Conservation (phyloP, 2,888 invertebrate species). For the Harpagoxenus sublaevis region DNA sequence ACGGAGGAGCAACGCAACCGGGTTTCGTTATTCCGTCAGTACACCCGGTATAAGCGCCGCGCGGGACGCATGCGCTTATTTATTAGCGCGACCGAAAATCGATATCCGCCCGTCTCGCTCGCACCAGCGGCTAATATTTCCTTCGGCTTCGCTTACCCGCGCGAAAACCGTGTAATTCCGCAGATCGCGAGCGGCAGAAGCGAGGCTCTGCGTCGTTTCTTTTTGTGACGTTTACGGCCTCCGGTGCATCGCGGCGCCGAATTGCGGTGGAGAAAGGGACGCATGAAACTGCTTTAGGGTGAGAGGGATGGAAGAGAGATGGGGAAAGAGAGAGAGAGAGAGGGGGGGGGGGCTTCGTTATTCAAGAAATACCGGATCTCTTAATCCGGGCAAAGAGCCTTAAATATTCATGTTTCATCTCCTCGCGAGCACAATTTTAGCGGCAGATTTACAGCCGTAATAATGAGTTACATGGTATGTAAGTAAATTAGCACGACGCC, state of each 20-base stretch:
- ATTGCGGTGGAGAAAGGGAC: constrained; percentile 19
- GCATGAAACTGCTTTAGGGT: not conserved
- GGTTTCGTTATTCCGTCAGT: constrained; percentile 22
- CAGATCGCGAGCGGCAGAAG: constrained; percentile 41
- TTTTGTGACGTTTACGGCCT: constrained; percentile 48
- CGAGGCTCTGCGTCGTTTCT: constrained; percentile 38
- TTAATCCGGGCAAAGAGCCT: constrained; percentile 54
- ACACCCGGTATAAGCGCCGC: constrained; percentile 46
- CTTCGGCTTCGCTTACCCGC: constrained; percentile 72
- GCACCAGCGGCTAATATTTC: constrained; percentile 74
- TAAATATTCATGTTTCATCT: constrained; percentile 59
- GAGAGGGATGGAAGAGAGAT: not conserved
- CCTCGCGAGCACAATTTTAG: constrained; percentile 49
- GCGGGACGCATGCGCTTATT: constrained; percentile 82
- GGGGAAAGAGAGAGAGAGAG: not conserved
- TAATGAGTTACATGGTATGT: constrained; percentile 50
- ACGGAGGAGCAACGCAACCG: constrained; percentile 1
- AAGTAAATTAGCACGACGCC: constrained; percentile 43
- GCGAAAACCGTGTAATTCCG: constrained; percentile 57
- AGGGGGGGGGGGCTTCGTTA: constrained; percentile 18
- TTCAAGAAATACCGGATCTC: constrained; percentile 55
- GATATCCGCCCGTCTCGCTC: constrained; percentile 78
- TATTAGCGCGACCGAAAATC: constrained; percentile 84
- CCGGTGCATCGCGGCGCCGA: constrained; percentile 43
- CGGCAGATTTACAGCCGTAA: constrained; percentile 54